Evolutionary conservation across 2,113 vertebrate genomes (phyloP).

Genomic region (Chrysemys picta): DNA sequence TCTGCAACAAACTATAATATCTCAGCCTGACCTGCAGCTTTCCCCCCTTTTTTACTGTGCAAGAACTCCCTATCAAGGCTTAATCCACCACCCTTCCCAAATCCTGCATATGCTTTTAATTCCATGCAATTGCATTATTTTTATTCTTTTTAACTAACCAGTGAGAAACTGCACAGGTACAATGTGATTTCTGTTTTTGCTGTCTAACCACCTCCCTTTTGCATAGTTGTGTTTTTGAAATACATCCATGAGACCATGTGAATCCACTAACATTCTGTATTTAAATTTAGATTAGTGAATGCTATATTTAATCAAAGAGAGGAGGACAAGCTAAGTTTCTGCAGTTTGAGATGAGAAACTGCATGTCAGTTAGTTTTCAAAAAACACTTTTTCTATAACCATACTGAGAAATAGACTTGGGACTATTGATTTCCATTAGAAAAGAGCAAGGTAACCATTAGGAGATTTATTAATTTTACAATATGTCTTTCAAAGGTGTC

Average conservation of each 20-base stretch:
- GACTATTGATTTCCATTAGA: neutral
- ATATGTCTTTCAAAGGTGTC: neutral
- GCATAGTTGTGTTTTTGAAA: conserved; percentile 11
- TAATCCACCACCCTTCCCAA: neutral
- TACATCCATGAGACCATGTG: neutral
- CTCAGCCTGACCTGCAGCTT: conserved; percentile 11
- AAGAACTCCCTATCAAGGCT: conserved; percentile 13
- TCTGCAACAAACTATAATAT: conserved; percentile 30
- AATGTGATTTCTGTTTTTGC: conserved; percentile 28
- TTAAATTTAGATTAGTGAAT: conserved; percentile 3
- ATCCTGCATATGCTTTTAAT: neutral
- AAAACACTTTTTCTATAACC: neutral
- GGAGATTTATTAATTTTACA: neutral
- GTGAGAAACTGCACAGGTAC: neutral
- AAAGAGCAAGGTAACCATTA: neutral
- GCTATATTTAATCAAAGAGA: neutral
- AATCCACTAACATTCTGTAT: neutral
- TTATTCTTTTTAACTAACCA: neutral
- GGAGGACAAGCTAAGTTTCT: neutral
- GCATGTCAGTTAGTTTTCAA: neutral
- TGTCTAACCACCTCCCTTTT: conserved; percentile 25
- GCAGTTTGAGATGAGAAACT: conserved; percentile 19
- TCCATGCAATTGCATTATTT: neutral
- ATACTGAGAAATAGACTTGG: neutral
- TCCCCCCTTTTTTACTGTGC: neutral